These are phyloP conservation scores for Arctocebus calabarensis DNA, from an alignment of 2,797 vertebrate species.

Conservation along the genomic window DNA sequence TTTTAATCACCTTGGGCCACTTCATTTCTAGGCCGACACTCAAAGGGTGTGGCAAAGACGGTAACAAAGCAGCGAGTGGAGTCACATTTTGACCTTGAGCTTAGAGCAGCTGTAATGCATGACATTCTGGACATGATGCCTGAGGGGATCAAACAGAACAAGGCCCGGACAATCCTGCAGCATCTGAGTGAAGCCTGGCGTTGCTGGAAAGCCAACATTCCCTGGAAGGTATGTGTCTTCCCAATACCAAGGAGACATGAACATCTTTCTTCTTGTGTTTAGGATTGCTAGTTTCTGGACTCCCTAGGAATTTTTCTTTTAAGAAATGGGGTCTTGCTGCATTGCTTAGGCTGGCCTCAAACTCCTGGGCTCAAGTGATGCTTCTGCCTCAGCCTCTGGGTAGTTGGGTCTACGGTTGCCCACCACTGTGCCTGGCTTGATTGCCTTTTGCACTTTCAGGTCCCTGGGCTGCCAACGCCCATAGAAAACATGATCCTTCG, in stretches of 20 bases:
- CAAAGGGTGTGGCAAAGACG: slow-evolving; percentile 99
- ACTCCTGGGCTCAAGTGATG: not conserved
- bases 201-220: slow-evolving; percentile 99
- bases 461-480: slow-evolving; percentile 97
- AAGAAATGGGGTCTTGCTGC: not conserved
- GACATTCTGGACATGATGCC: slow-evolving; percentile 99
- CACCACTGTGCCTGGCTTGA: not conserved
- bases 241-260: fast-evolving
- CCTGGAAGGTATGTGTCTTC: slow-evolving; percentile 93
- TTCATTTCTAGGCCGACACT: slow-evolving; percentile 94
- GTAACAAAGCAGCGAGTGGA: slow-evolving; percentile 99
- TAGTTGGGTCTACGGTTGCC: not conserved
- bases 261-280: not conserved
- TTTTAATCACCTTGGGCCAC: not conserved
- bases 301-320: not conserved
- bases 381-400: not conserved
- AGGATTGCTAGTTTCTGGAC: not conserved
- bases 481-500: slow-evolving; percentile 99
- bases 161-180: slow-evolving; percentile 98
- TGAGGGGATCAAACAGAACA: slow-evolving; percentile 99
- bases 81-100: slow-evolving; percentile 99
- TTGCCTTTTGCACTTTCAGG: slow-evolving; percentile 86
- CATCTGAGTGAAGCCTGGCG: slow-evolving; percentile 99
- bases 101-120: slow-evolving; percentile 99
- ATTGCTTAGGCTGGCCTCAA: not conserved